Evolutionary conservation across 2,113 vertebrate genomes (phyloP).

Genomic region (Tetraodon nigroviridis): DNA sequence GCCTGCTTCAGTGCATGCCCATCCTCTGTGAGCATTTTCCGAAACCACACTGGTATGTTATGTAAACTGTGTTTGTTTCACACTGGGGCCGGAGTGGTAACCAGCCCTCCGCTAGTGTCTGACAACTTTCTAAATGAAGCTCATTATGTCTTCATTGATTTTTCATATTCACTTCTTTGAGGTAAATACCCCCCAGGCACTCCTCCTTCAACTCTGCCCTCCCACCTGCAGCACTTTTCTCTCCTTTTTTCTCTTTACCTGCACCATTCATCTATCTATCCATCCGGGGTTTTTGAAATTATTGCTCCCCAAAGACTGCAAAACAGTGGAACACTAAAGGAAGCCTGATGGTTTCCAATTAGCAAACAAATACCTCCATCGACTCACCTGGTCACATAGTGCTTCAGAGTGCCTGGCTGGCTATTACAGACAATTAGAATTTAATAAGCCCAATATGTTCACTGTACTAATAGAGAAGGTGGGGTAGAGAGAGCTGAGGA

Average conservation of each 20-base stretch:
- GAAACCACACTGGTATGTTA: conserved; percentile 11
- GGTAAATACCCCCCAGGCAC: conserved; percentile 71
- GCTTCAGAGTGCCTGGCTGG: conserved; percentile 57
- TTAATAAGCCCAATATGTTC: conserved; percentile 73
- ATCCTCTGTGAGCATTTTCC: neutral
- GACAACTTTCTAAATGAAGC: conserved; percentile 72
- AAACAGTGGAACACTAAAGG: conserved; percentile 60
- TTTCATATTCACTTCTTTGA: conserved; percentile 67
- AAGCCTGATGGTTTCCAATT: conserved; percentile 70
- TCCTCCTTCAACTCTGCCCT: conserved; percentile 48
- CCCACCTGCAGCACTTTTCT: neutral
- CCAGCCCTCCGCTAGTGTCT: conserved; percentile 46
- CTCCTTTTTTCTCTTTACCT: conserved; percentile 4
- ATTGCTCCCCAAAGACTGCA: conserved; percentile 38
- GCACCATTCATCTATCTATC: conserved; percentile 15
- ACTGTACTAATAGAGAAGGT: conserved; percentile 59
- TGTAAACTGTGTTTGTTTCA: conserved; percentile 50
- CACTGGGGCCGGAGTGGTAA: conserved; percentile 49
- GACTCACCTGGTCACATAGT: conserved; percentile 53
- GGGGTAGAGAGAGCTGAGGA: conserved; percentile 16
- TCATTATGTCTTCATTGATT: conserved; percentile 74
- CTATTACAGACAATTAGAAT: conserved; percentile 70
- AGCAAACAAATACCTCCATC: conserved; percentile 70
- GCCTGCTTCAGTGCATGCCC: neutral
- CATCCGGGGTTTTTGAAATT: conserved; percentile 45